A percentile compares a stretch with the other conserved stretches of the same genome.
These are phyloP conservation scores for Therioaphis trifolii DNA, from an alignment of 2,888 invertebrate genomes.

Conservation along the genomic window DNA sequence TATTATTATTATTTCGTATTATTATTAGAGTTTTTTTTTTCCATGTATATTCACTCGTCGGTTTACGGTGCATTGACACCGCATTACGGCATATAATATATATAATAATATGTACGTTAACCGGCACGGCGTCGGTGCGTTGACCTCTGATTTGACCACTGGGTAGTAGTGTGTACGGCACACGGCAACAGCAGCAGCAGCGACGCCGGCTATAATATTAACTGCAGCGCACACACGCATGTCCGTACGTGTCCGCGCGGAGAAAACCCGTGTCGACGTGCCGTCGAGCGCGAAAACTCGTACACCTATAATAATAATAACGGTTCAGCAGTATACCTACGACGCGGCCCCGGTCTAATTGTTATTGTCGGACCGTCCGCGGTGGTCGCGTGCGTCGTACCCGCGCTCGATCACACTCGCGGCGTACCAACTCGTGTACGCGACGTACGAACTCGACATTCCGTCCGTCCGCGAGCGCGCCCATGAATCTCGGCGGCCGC, in stretches of 20 bases:
- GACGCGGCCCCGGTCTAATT: no score
- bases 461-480: no score
- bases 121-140: slow-evolving; percentile 27
- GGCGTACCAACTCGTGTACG: no score
- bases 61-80: slow-evolving; percentile 52
- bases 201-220: background rate
- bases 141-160: slow-evolving; percentile 57
- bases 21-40: background rate
- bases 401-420: no score
- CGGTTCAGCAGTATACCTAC: no score
- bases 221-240: no score
- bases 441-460: no score
- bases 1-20: no score
- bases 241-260: background rate
- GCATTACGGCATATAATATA: background rate
- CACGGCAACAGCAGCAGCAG: no score
- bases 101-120: slow-evolving; percentile 25
- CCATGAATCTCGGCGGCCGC: no score
- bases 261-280: slow-evolving; percentile 17
- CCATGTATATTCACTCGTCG: background rate
- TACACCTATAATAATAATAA: slow-evolving; percentile 8
- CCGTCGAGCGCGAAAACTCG: background rate
- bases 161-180: background rate
- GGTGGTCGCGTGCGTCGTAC: no score
- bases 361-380: no score